Conservation (phyloP, 2,797 vertebrate genomes). For the Esox lucius region DNA sequence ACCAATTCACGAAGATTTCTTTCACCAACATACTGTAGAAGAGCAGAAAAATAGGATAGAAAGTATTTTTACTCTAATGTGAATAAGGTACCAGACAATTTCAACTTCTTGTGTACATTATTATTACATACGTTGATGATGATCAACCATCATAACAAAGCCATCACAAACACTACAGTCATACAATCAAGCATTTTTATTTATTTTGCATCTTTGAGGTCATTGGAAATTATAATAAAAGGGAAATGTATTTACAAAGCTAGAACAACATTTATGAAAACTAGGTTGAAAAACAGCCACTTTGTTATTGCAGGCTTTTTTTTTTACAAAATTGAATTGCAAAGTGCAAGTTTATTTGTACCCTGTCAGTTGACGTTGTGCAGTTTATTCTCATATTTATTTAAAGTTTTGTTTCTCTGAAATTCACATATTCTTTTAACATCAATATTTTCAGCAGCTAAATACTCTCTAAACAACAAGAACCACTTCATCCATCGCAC, state of each 20-base stretch:
- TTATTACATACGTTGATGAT: not conserved
- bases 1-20: not conserved
- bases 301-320: constrained; percentile 7
- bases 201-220: constrained; percentile 11
- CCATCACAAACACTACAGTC: not conserved
- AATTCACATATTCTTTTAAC: not conserved
- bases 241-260: constrained; percentile 32
- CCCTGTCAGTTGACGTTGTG: constrained; percentile 15
- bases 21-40: not conserved
- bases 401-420: not conserved
- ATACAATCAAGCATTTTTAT: constrained; percentile 10
- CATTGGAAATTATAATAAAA: constrained; percentile 6
- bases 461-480: not conserved
- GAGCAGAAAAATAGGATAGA: no score
- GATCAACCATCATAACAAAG: not conserved
- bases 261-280: constrained; percentile 20
- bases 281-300: constrained; percentile 9
- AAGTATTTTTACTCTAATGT: no score
- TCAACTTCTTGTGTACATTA: not conserved
- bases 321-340: constrained; percentile 1
- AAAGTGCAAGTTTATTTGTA: constrained; percentile 28
- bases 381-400: not conserved
- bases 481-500: not conserved
- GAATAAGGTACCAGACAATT: no score
- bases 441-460: not conserved